A percentile compares a stretch with the other conserved stretches of the same genome.
Evolutionary conservation across 2,113 vertebrate genomes (phyloP).

Genomic region (Psilopogon haemacephalus): DNA sequence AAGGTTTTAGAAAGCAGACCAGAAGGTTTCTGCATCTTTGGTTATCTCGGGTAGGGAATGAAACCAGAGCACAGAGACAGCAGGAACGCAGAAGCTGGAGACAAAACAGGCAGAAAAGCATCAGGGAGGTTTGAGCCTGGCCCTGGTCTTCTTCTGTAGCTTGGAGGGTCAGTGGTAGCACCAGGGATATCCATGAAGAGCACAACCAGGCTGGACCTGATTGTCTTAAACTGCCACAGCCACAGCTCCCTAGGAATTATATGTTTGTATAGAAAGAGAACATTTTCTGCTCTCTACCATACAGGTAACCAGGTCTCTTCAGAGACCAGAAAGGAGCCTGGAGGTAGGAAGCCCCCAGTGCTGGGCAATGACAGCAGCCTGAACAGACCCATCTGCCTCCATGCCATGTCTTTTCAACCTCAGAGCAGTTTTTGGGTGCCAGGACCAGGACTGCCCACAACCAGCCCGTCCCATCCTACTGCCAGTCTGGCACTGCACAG

Average conservation of each 20-base stretch:
- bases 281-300: neutral
- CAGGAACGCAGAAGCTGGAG: neutral
- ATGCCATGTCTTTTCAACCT: neutral
- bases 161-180: too few relatives aligned
- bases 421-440: neutral
- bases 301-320: neutral
- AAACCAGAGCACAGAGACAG: neutral
- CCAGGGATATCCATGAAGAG: neutral
- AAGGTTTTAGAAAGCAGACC: neutral
- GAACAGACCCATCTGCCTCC: neutral
- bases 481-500: neutral
- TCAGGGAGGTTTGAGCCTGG: neutral
- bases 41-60: neutral
- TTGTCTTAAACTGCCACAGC: neutral
- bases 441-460: neutral
- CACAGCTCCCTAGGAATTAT: neutral
- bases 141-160: neutral
- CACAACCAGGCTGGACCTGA: neutral
- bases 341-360: fast-evolving
- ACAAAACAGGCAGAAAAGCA: neutral
- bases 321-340: neutral
- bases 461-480: neutral
- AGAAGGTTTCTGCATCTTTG: neutral
- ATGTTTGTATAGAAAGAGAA: neutral
- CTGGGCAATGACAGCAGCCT: neutral